A percentile compares a stretch with the other conserved stretches of the same genome.
Evolutionary conservation across 2,888 invertebrate genomes (phyloP).

Genomic region (Taenaris catops): DNA sequence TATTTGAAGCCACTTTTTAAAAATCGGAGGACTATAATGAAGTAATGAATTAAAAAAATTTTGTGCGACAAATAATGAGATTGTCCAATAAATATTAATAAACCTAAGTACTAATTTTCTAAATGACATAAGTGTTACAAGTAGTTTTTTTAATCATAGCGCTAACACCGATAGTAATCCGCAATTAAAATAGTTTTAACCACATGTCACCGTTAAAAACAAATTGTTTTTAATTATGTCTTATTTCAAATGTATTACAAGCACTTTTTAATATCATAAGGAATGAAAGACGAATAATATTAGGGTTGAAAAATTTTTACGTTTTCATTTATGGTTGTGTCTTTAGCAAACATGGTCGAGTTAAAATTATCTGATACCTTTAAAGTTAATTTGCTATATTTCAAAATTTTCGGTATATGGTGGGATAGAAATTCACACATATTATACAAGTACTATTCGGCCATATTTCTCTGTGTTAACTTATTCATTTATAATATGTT

Average conservation of each 20-base stretch:
- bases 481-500: constrained; percentile 42
- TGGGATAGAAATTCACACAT: constrained; percentile 33
- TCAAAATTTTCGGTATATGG: constrained; percentile 53
- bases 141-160: constrained; percentile 21
- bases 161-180: constrained; percentile 3
- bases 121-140: constrained; percentile 22
- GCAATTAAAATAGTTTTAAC: constrained; percentile 17
- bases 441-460: constrained; percentile 47
- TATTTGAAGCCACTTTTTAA: too few relatives aligned
- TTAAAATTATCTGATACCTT: constrained; percentile 37
- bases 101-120: constrained; percentile 17
- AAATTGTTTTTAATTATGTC: constrained; percentile 13
- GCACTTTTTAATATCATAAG: too few relatives aligned
- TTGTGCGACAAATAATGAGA: not conserved
- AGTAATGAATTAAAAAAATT: too few relatives aligned
- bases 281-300: not conserved
- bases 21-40: too few relatives aligned
- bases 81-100: constrained; percentile 7
- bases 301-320: not conserved
- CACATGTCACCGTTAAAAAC: constrained; percentile 27
- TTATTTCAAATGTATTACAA: not conserved
- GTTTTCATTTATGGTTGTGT: not conserved
- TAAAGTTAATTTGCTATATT: constrained; percentile 36
- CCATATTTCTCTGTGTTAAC: constrained; percentile 36
- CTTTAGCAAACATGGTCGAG: constrained; percentile 25